Percentiles rank a stretch among this genome's conserved stretches.
These are phyloP conservation scores for Dioctria linearis DNA, from an alignment of 2,888 invertebrate genomes.

Conservation along the genomic window DNA sequence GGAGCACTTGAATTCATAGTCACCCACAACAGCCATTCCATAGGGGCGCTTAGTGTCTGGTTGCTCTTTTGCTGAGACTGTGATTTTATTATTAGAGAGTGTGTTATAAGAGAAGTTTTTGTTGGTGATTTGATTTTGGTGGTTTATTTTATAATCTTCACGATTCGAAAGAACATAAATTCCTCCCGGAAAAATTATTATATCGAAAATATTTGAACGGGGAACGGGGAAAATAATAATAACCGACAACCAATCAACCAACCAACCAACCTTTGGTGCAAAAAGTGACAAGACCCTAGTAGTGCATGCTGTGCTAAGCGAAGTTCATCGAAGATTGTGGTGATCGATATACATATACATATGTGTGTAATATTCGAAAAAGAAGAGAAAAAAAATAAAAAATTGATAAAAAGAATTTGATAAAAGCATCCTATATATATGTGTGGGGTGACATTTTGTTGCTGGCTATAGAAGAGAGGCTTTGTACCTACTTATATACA, in stretches of 20 bases:
- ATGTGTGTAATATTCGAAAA: too few relatives aligned
- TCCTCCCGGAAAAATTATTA: neutral
- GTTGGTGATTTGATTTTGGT: conserved; percentile 18
- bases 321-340: too few relatives aligned
- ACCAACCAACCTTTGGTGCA: too few relatives aligned
- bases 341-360: too few relatives aligned
- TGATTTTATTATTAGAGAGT: conserved; percentile 16
- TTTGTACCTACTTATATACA: too few relatives aligned
- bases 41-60: conserved; percentile 11
- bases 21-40: conserved; percentile 23
- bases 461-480: neutral
- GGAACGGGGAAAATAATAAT: too few relatives aligned
- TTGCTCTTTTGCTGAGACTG: conserved; percentile 7
- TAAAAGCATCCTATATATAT: neutral
- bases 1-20: conserved; percentile 29
- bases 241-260: too few relatives aligned
- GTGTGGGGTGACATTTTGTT: neutral
- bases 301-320: too few relatives aligned
- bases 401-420: neutral
- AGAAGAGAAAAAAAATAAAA: neutral
- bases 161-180: neutral
- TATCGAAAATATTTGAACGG: too few relatives aligned
- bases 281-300: too few relatives aligned
- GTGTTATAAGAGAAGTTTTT: conserved; percentile 17
- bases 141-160: neutral